A percentile compares a stretch with the other conserved stretches of the same genome.
Conservation (phyloP, 1,140 invertebrate genomes). For the Sarcophaga bullata region DNA sequence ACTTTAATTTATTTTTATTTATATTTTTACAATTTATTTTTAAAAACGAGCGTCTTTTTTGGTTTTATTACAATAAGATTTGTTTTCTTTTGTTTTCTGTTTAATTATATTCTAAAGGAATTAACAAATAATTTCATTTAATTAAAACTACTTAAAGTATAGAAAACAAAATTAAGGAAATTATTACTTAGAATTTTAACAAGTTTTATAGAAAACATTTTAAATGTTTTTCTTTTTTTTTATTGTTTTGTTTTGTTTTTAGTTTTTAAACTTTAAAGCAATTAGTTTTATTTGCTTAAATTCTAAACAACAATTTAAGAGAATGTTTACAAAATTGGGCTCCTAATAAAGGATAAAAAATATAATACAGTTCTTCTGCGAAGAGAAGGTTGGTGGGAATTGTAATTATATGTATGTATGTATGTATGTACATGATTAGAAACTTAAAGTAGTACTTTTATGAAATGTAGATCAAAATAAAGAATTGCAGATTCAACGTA, state of each 20-base stretch:
- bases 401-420: neutral
- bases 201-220: constrained; percentile 23
- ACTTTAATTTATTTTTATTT: constrained; percentile 8
- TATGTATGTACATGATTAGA: no score
- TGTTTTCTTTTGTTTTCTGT: constrained; percentile 9
- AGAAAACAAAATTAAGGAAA: neutral
- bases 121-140: constrained; percentile 37
- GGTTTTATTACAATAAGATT: constrained; percentile 15
- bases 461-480: no score
- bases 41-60: constrained; percentile 42
- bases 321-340: neutral
- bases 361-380: neutral
- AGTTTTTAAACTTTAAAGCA: neutral
- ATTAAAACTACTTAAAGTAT: constrained; percentile 31
- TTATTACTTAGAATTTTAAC: no score
- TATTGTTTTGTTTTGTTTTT: no score
- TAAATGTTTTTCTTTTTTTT: neutral
- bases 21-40: neutral
- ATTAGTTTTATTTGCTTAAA: neutral
- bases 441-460: no score
- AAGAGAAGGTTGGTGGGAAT: neutral
- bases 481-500: no score
- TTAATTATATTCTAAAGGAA: constrained; percentile 14
- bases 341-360: neutral
- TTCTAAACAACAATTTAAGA: neutral